phyloP scores from a whole-genome alignment of 2,113 vertebrate species.

The Otus sunia region DNA sequence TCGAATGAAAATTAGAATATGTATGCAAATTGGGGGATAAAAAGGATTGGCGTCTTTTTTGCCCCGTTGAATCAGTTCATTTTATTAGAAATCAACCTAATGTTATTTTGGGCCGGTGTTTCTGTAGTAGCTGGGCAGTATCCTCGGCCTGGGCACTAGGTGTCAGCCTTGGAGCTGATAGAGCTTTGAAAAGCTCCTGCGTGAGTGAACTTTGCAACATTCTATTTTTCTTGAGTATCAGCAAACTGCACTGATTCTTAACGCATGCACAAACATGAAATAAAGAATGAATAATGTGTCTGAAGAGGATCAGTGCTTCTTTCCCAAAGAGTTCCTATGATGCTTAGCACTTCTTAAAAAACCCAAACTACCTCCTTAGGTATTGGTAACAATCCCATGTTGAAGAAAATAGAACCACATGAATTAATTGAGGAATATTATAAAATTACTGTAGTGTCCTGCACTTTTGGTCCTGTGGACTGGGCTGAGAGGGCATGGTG shows the following conservation, averaged over 20 bases:
- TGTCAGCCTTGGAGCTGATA: conserved; percentile 64
- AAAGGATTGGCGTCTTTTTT: conserved; percentile 40
- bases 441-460: background rate
- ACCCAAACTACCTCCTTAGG: background rate
- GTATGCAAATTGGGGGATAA: conserved; percentile 13
- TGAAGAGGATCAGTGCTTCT: background rate
- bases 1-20: conserved; percentile 63
- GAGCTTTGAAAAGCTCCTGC: background rate
- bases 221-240: background rate
- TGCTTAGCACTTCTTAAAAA: too few species aligned
- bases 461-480: accelerated
- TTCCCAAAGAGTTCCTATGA: background rate
- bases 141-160: background rate
- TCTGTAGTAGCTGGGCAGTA: background rate
- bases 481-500: accelerated
- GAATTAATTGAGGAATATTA: background rate
- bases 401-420: background rate
- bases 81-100: conserved; percentile 36
- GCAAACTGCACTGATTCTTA: background rate
- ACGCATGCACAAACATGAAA: background rate
- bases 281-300: background rate
- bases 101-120: background rate
- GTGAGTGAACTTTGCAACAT: background rate
- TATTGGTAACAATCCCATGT: background rate
- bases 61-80: conserved; percentile 23